Evolutionary conservation across 2,113 vertebrate species (phyloP).

Genomic region (Halcyon malimbica): DNA sequence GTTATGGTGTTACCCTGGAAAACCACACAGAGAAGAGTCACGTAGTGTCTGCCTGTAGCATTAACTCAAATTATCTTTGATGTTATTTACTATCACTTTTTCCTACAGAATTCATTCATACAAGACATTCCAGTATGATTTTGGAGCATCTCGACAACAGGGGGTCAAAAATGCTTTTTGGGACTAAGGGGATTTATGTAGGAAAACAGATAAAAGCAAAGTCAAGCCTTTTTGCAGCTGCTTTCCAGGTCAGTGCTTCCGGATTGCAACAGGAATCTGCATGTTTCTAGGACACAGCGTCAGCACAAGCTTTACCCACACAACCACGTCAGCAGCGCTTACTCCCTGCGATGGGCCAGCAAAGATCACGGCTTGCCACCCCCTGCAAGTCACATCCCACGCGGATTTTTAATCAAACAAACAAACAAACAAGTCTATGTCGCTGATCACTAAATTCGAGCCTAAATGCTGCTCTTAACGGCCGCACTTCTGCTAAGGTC

Average conservation of each 20-base stretch:
- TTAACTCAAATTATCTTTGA: background rate
- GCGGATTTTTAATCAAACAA: background rate
- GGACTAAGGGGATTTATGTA: rapidly evolving
- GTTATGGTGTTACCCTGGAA: background rate
- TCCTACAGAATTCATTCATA: background rate
- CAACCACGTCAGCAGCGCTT: rapidly evolving
- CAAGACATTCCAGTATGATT: background rate
- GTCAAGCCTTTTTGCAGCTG: background rate
- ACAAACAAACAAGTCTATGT: too few relatives aligned
- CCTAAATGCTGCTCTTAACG: background rate
- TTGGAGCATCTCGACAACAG: background rate
- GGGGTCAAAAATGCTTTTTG: background rate
- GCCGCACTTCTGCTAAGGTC: rapidly evolving
- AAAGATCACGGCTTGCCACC: rapidly evolving
- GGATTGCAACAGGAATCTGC: background rate
- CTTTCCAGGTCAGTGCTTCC: background rate
- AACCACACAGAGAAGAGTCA: background rate
- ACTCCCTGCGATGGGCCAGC: background rate
- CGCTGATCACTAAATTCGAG: rapidly evolving
- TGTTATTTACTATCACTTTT: background rate
- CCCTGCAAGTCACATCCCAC: rapidly evolving
- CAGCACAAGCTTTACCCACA: background rate
- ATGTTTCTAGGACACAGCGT: background rate
- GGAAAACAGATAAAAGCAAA: background rate
- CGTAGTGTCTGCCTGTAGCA: rapidly evolving